Evolutionary conservation across 2,113 vertebrate genomes (phyloP), one percentile per base, ranked within the genome.

Genomic region (Gnathonemus echidnorhynchus): DNA sequence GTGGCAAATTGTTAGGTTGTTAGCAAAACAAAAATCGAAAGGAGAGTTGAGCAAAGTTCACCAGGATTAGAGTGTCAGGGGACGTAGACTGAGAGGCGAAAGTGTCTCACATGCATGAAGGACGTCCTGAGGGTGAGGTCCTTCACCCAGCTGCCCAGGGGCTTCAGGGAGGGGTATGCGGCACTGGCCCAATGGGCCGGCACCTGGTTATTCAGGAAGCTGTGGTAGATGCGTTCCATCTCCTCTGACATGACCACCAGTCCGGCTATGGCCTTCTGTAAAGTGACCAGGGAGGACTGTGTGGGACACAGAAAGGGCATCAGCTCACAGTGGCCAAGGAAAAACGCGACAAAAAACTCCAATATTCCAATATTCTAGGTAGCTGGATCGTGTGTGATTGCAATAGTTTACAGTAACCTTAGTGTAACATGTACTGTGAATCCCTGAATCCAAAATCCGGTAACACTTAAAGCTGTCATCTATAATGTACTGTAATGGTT

Each of bases 231-330:
- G 15, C 93, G 94, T 90, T 97, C 96, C 96, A 96, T 96, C 92
- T 97, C 95, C 92, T 97, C 97, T 27, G 95, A 97, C 96, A 97
- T 97, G 89, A 96, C 96, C 53, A 97, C 95, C 70, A 97, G 90
- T 58, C 95, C 95, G 7, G 95, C 96, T 90, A 97, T 95, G 46
- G 95, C 95, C 94, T 97, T 98, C 93, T 92, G 93, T 52, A 97
- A 94, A 1, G 93, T 96, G 90, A 93, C 17, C 9, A 97, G 93
- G 74, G 96, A 97, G 4, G 13, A 92, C 95, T 97, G 90, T 89
- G 93, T 90, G 90, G 89, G 42, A 87, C 58, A 77, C 2, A 87
- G 27, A 15, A 4, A 3, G 15, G 19, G 2, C 19, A 84, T 89
- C 49, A 84, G 48, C 77, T 56, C 4, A 35, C 27, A 45, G 17